Percentiles rank a stretch among this genome's conserved stretches.
These are phyloP conservation scores for Periplaneta americana DNA, from an alignment of 1,140 invertebrate genomes.

Conservation along the genomic window DNA sequence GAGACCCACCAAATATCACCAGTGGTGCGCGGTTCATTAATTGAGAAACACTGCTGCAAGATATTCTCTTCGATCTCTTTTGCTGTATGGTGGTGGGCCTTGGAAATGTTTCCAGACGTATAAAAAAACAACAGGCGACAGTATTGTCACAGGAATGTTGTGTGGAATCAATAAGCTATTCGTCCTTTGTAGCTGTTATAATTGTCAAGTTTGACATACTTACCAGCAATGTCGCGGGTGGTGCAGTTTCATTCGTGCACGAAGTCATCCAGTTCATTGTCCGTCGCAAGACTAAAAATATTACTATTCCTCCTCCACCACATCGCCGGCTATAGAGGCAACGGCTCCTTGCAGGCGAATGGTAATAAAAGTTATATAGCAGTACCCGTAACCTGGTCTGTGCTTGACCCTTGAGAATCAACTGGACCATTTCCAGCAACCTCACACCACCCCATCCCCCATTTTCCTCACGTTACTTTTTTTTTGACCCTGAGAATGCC, in stretches of 20 bases:
- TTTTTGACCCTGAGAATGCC: too few species aligned
- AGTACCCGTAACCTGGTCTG: not conserved
- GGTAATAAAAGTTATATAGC: not conserved
- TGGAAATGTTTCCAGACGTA: too few species aligned
- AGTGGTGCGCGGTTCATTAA: too few species aligned
- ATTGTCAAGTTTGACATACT: too few species aligned
- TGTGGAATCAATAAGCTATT: not conserved
- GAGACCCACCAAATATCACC: too few species aligned
- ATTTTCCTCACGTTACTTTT: not conserved
- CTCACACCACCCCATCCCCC: not conserved
- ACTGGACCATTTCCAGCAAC: not conserved
- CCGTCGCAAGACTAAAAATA: not conserved
- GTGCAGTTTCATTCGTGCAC: not conserved
- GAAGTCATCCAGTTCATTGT: not conserved
- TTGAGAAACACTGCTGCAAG: too few species aligned
- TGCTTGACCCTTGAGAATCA: not conserved
- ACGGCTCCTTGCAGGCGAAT: not conserved
- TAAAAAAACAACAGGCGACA: too few species aligned
- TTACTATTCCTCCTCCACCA: too few species aligned
- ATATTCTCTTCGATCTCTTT: too few species aligned
- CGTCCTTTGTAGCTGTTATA: not conserved
- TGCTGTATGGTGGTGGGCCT: too few species aligned
- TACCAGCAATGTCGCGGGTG: too few species aligned
- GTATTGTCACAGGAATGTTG: too few species aligned
- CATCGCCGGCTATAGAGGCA: not conserved